Evolutionary conservation across 2,113 vertebrate genomes (phyloP).

Genomic region (Emydocephalus ijimae): DNA sequence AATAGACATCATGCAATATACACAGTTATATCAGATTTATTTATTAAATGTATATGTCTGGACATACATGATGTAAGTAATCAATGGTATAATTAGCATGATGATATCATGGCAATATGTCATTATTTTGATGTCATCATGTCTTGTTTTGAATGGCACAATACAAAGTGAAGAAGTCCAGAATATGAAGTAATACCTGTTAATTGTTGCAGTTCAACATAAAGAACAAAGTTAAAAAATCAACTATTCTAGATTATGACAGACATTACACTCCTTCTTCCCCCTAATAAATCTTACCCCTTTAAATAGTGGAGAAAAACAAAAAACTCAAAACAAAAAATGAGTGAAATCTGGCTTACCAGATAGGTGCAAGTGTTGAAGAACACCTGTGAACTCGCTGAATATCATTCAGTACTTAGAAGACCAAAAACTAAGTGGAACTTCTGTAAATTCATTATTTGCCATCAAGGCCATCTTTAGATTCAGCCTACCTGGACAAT

Average conservation of each 20-base stretch:
- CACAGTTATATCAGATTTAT: neutral
- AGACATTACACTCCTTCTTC: neutral
- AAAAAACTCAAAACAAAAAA: neutral
- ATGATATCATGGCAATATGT: neutral
- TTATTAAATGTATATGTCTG: neutral
- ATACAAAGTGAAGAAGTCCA: neutral
- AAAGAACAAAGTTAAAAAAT: neutral
- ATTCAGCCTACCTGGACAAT: neutral
- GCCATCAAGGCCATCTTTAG: neutral
- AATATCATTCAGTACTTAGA: neutral
- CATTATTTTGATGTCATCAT: neutral
- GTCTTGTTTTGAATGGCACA: neutral
- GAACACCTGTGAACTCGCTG: neutral
- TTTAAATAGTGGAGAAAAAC: neutral
- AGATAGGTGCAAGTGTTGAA: neutral
- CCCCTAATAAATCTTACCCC: neutral
- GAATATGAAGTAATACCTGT: neutral
- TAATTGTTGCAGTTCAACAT: neutral
- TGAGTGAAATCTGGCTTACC: neutral
- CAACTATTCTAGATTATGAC: neutral
- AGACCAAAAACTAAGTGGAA: neutral
- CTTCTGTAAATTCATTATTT: neutral
- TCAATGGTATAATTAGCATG: neutral
- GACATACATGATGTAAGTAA: neutral
- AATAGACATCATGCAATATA: neutral